Percentiles rank a stretch among this genome's conserved stretches.
phyloP scores from a whole-genome alignment of 2,797 vertebrate genomes.

The Todus mexicanus region DNA sequence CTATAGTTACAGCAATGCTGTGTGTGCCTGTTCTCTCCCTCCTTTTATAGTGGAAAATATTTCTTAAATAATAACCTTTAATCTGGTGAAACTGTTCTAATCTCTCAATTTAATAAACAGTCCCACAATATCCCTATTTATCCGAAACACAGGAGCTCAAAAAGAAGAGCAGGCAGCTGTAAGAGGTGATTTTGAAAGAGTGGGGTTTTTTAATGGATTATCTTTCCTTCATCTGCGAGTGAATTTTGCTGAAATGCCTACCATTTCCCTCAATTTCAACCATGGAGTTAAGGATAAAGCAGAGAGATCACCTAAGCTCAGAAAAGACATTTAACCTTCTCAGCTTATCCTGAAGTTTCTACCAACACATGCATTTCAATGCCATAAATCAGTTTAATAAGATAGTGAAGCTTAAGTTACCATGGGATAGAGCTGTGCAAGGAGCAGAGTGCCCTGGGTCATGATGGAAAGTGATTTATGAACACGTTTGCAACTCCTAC shows the following conservation, averaged over 20 bases:
- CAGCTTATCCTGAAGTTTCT: neutral
- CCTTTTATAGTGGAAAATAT: constrained; percentile 30
- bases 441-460: neutral
- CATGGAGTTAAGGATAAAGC: neutral
- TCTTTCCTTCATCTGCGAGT: constrained; percentile 1
- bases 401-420: neutral
- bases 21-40: constrained; percentile 18
- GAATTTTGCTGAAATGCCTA: neutral
- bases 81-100: constrained; percentile 27
- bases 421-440: neutral
- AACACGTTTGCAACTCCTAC: neutral
- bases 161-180: neutral
- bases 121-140: neutral
- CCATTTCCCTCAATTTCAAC: neutral
- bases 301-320: neutral
- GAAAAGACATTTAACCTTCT: neutral
- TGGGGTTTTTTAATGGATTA: neutral
- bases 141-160: neutral
- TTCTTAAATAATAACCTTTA: constrained; percentile 39
- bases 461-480: neutral
- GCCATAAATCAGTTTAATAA: neutral
- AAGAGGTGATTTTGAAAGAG: neutral
- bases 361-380: neutral
- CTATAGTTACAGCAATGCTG: constrained; percentile 59
- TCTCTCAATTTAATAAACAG: constrained; percentile 6